These are phyloP conservation scores for Danio albolineatus DNA, from an alignment of 2,797 vertebrate species.

Conservation along the genomic window DNA sequence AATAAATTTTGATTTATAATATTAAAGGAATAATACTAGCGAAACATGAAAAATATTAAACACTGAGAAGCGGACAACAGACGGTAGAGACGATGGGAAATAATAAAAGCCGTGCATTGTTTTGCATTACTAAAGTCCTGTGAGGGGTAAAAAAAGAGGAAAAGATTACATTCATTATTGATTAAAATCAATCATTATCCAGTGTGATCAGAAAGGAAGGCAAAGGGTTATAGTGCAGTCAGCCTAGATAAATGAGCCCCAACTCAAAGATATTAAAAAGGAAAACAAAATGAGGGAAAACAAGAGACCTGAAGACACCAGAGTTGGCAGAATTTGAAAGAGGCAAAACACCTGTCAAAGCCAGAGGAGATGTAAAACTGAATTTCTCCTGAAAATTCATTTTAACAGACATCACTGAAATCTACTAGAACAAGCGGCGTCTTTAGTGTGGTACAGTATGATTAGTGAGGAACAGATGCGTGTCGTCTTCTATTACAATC, in stretches of 20 bases:
- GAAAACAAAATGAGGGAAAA: constrained; percentile 10
- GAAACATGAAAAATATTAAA: no score
- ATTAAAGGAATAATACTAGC: no score
- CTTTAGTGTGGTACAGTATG: neutral
- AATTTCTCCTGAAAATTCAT: neutral
- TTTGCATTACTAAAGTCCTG: neutral
- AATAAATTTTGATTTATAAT: no score
- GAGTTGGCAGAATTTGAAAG: neutral
- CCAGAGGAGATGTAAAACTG: neutral
- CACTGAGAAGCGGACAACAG: neutral
- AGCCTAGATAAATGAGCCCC: neutral
- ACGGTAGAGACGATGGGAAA: neutral
- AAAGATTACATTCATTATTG: neutral
- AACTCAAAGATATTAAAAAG: neutral
- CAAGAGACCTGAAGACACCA: neutral
- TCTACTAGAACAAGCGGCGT: neutral
- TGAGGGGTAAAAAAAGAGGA: neutral
- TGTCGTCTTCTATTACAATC: constrained; percentile 53
- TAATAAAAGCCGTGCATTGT: neutral
- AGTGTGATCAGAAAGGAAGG: neutral
- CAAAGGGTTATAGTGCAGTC: neutral
- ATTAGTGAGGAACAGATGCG: constrained; percentile 39
- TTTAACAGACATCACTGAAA: constrained; percentile 20
- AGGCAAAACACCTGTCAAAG: neutral
- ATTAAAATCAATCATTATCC: neutral